These are phyloP conservation scores for Apeira syringaria DNA, from an alignment of 2,888 invertebrate species.

Conservation along the genomic window DNA sequence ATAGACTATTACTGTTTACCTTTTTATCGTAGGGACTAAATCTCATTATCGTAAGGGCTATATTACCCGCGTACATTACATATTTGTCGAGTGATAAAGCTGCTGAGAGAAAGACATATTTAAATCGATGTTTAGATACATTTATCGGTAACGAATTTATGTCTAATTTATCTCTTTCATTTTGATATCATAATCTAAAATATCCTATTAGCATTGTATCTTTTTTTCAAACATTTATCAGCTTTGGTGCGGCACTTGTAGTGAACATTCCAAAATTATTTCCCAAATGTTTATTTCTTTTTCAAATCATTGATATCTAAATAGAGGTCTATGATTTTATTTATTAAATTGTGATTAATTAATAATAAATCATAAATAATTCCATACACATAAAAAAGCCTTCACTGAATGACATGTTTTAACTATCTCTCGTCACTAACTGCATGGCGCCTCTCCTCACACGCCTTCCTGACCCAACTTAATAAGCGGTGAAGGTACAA, in stretches of 20 bases:
- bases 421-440: constrained; percentile 48
- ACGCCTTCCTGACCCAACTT: constrained; percentile 57
- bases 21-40: constrained; percentile 65
- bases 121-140: constrained; percentile 52
- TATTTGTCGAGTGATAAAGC: constrained; percentile 42
- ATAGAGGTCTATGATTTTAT: too few species aligned
- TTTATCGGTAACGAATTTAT: constrained; percentile 40
- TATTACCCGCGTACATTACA: constrained; percentile 43
- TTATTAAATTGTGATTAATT: too few species aligned
- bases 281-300: too few species aligned
- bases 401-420: constrained; percentile 40
- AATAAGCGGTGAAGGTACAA: constrained; percentile 36
- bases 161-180: constrained; percentile 56
- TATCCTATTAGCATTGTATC: too few species aligned
- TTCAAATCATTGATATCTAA: too few species aligned
- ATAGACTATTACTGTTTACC: constrained; percentile 63
- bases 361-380: too few species aligned
- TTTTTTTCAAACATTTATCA: background rate
- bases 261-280: too few species aligned
- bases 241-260: constrained; percentile 2
- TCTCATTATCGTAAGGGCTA: constrained; percentile 59
- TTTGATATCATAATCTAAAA: constrained; percentile 15
- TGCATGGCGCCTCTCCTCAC: constrained; percentile 62
- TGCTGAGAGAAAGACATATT: constrained; percentile 60
- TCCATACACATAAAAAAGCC: background rate